Evolutionary conservation across 2,888 invertebrate species (phyloP).

Genomic region (Poecilobothrus nobilitatus): DNA sequence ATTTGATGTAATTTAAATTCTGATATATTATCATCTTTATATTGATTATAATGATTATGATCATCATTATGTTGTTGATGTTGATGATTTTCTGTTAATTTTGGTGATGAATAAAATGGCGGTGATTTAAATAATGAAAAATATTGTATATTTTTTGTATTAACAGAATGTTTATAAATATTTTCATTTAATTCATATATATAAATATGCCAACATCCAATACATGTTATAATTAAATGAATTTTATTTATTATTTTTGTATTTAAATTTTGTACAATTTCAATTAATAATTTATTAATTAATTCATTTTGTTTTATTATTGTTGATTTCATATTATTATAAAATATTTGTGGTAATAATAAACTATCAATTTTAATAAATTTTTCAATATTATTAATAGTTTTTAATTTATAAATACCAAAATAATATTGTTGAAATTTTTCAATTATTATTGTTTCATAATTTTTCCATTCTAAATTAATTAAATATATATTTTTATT

Average conservation of each 20-base stretch:
- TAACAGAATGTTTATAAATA: neutral
- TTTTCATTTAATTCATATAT: slow-evolving; percentile 4
- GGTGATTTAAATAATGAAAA: neutral
- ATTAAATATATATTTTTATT: neutral
- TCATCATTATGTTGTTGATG: no score
- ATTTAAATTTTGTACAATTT: neutral
- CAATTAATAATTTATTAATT: slow-evolving; percentile 9
- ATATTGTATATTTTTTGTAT: neutral
- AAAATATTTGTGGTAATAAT: neutral
- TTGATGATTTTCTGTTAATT: neutral
- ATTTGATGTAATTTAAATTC: slow-evolving; percentile 7
- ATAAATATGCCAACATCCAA: neutral
- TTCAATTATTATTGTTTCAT: neutral
- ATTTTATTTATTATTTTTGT: neutral
- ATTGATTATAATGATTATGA: neutral
- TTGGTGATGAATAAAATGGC: neutral
- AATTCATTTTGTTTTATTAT: neutral
- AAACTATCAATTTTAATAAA: neutral
- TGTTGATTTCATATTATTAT: neutral
- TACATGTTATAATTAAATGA: neutral
- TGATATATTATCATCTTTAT: neutral
- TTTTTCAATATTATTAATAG: neutral
- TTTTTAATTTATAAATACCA: neutral
- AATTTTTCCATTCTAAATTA: neutral
- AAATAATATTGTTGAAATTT: neutral